Base-by-base conservation (phyloP, 2,888 invertebrate genomes). In the Temnothorax rugatulus region DNA sequence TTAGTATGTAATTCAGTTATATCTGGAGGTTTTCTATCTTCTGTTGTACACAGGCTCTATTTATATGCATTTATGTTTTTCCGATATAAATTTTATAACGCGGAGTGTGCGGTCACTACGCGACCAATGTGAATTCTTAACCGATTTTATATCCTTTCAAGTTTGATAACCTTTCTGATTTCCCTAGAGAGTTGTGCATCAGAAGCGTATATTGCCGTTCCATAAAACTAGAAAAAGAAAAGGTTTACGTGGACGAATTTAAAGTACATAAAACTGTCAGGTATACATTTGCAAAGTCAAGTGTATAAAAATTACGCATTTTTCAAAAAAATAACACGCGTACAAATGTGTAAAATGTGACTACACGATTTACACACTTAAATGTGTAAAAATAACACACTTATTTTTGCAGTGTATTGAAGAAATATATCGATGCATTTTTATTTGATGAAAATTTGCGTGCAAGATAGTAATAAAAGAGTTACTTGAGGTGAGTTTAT, bases 141-240 rank as follows among this genome's bases (percentile, higher is more conserved):
- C 18, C 71, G 47, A 61, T 61, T 71, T 71, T 81, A 50, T 59
- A 61, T 64, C 34, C 59, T 38, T 71, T 71, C 44, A 47, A 61
- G 71, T 81, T 71, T 79, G 69, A 79, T 79, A 57, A 79, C 21
- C 25, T 69, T 69, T 61, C 18, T 81, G 71, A 81, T 81, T 81
- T 81, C 79, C 79, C 71, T 8, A 25, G 79, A 79, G 79, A 71
- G 38, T 79, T 47, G 34, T 44, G 71, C 21, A 71, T 69, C 69
- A 59, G n/a, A 69, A 71, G 44, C 34, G 9, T 71, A 25, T 79
- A 71, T 79, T 59, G 71, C n/a, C 7, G 18, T 77, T 57, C 44
- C 5, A 54, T 59, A 9, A 71, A 81, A 18, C 15, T 47, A 25
- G 11, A 38, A n/a, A 41, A 34, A 71, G 34, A 71, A 47, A 61